These are phyloP conservation scores for Drosophila ananassae DNA, from an alignment of 1,140 invertebrate species.

Conservation along the genomic window DNA sequence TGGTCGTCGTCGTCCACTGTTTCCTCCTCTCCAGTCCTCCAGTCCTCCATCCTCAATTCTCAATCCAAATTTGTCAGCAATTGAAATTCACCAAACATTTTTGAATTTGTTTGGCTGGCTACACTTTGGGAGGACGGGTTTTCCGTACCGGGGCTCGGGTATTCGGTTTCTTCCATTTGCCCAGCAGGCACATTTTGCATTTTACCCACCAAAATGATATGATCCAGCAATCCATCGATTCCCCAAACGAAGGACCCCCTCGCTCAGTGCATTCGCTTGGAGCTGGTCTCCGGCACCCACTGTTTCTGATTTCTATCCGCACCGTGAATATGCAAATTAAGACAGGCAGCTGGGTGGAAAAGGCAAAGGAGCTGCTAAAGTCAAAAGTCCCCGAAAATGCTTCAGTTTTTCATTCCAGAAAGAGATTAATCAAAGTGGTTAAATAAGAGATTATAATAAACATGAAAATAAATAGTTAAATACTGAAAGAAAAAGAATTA, in stretches of 20 bases:
- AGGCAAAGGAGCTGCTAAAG: conserved; percentile 23
- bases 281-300: conserved; percentile 52
- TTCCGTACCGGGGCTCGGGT: conserved; percentile 7
- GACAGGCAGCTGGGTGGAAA: conserved; percentile 37
- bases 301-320: conserved; percentile 80
- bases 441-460: conserved; percentile 43
- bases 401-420: neutral
- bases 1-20: neutral
- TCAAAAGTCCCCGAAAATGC: neutral
- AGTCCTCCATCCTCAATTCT: conserved; percentile 8
- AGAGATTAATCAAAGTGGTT: neutral
- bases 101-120: conserved; percentile 80
- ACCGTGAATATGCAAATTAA: conserved; percentile 78
- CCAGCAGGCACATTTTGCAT: conserved; percentile 80
- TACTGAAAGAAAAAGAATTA: neutral
- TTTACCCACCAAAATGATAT: conserved; percentile 18
- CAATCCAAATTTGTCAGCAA: conserved; percentile 75
- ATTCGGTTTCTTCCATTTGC: conserved; percentile 38
- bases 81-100: conserved; percentile 82
- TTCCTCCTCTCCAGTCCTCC: conserved; percentile 15
- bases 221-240: conserved; percentile 40
- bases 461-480: conserved; percentile 42
- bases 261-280: conserved; percentile 43
- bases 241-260: conserved; percentile 10
- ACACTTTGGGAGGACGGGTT: conserved; percentile 55